Conservation (phyloP, 2,797 vertebrate genomes). For the Alauda arvensis region DNA sequence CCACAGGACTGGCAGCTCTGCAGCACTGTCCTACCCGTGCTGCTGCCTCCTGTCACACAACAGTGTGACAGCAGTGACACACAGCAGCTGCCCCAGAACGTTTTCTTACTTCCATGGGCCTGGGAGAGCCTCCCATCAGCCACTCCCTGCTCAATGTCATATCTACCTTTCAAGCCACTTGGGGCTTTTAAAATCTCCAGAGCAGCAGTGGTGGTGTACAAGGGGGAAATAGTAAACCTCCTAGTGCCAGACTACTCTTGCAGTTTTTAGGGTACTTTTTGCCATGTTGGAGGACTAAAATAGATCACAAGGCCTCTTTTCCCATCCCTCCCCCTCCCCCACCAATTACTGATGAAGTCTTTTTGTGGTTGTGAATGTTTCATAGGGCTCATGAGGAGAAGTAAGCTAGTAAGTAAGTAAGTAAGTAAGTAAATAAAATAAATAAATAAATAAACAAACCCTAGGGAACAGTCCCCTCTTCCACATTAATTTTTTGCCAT, state of each 20-base stretch:
- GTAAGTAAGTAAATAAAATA: background rate
- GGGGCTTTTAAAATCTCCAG: background rate
- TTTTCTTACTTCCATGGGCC: background rate
- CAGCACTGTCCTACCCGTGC: background rate
- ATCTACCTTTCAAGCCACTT: background rate
- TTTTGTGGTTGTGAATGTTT: background rate
- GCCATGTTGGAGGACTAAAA: background rate
- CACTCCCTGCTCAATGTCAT: background rate
- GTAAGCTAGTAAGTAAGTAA: background rate
- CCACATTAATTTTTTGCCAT: background rate
- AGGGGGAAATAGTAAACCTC: background rate
- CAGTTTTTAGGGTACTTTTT: background rate
- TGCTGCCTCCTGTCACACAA: background rate
- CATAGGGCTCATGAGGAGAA: background rate
- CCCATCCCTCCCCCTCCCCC: background rate
- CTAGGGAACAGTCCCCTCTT: background rate
- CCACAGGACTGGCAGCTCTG: fast-evolving
- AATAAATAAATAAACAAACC: background rate
- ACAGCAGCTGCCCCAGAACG: background rate
- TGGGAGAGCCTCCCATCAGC: background rate
- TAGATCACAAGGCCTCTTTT: background rate
- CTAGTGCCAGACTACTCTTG: background rate
- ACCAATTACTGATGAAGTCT: background rate
- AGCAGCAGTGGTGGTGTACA: background rate
- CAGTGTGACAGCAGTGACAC: background rate